Percentiles rank a stretch among this genome's conserved stretches.
These are phyloP conservation scores for Campoletis raptor DNA, from an alignment of 2,888 invertebrate species.

Conservation along the genomic window DNA sequence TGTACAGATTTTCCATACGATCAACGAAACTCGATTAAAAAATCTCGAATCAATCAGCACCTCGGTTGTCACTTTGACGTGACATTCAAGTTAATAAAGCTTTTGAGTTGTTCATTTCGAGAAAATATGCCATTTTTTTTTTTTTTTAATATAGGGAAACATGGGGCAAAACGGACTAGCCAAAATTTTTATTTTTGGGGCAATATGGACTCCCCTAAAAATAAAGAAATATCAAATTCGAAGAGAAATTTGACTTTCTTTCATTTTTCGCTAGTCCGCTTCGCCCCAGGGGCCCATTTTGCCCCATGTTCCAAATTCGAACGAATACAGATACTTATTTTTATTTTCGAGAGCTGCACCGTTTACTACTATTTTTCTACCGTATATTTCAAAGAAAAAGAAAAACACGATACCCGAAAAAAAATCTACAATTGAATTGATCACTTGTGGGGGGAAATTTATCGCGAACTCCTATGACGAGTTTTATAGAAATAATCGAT, in stretches of 20 bases:
- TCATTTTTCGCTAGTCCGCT: too few relatives aligned
- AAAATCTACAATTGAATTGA: background rate
- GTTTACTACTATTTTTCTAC: background rate
- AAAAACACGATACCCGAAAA: background rate
- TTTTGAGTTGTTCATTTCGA: background rate
- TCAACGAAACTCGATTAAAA: background rate
- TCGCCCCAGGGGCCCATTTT: too few relatives aligned
- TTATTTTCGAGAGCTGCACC: background rate
- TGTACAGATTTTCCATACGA: background rate
- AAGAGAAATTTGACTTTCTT: too few relatives aligned
- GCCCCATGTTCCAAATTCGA: too few relatives aligned
- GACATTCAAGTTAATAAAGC: background rate
- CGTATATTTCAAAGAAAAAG: background rate
- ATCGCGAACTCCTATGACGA: background rate
- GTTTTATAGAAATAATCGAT: background rate
- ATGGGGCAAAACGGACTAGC: too few relatives aligned
- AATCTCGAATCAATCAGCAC: background rate
- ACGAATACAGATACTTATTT: background rate
- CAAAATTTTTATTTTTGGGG: too few relatives aligned
- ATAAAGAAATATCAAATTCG: too few relatives aligned
- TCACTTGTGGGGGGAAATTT: background rate
- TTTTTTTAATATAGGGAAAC: too few relatives aligned
- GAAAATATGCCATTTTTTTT: background rate
- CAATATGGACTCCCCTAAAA: too few relatives aligned
- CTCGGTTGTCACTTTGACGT: background rate